Base-by-base conservation (phyloP, 2,888 invertebrate genomes). In the Polyploca ridens region DNA sequence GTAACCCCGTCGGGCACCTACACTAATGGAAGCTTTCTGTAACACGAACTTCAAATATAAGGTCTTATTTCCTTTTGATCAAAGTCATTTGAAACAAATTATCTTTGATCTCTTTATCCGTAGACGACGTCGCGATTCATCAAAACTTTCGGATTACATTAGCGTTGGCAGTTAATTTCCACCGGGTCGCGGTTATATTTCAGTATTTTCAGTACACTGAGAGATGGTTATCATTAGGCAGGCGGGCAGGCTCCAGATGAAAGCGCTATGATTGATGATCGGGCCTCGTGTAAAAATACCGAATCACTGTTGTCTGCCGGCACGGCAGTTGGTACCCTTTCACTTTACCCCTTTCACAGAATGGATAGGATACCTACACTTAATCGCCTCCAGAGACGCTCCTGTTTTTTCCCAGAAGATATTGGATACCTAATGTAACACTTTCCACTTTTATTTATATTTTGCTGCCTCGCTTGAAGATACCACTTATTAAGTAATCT, bases 281-380 rank as follows among this genome's bases (percentile, higher is more conserved):
- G 67, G 66, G 66, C 64, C 70, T 65, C 62, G 63, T 66, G 66
- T 68, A 74, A 83, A 86, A 86, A 75, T 76, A 78, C 79, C 76
- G 82, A 85, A 78, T 88, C 88, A 88, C 84, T 83, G 85, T 79
- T 83, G 80, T 83, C 84, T 80, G 81, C 82, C 76, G 77, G 73
- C 7, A 35, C 76, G 77, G 73, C 7, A 35, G 6, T 7, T 0
- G 35, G 35, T 35, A 35, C 35, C 35, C 35, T 80, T 84, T 77
- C 75, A 77, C 83, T 80, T 74, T 75, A 80, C 80, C 82, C 81
- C 79, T 82, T 83, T 78, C 77, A 54, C 54, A 60, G 60, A 27
- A 27, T 27, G 27, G 27, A 41, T 59, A 59, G 38, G 59, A 1
- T 59, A 44, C 11, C 8, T 54, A 61, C 61, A 61, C 68, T 64